Base-by-base conservation (phyloP, 2,888 invertebrate genomes). In the Lottia scabra region DNA sequence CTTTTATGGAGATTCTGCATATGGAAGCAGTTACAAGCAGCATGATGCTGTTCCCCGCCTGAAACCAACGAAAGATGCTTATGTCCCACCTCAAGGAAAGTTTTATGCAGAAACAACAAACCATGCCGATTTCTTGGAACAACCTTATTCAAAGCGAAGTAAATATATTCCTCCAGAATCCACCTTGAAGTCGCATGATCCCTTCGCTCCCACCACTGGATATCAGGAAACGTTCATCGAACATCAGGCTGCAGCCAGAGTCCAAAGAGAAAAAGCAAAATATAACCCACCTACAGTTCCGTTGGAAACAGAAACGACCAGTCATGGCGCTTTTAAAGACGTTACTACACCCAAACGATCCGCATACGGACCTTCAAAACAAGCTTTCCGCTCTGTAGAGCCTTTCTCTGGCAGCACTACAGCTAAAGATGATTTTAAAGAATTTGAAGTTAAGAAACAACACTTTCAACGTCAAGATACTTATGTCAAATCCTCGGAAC, bases 361-460 rank as follows among this genome's bases (percentile, higher is more conserved):
- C 27, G 81, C 82, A 66, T 82, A 76, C 64, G 84, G 83, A 30
- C 88, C 88, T 15, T 80, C 80, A 26, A 67, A 72, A 8, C 70
- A 72, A 1, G 79, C 85, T 15, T 81, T 83, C 70, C 73, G 72
- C 30, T 85, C 86, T 8, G 78, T 82, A 38, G 84, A 80, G 4
- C 86, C 86, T 0, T 83, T 88, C 38, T 80, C 84, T 13, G 85
- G 76, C 48, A 79, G 80, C 48, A 88, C 88, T 23, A 88, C 88
- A 1, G 77, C 79, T 56, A 75, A 79, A 62, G 67, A 72, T 46
- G 83, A 84, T 70, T 86, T 75, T 72, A 75, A 75, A 26, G 79
- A 80, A 69, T 76, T 78, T 67, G 69, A 75, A 6, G 65, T 79
- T 23, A 12, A 19, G 12, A 56, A 56, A 23, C 19, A 19, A 12